These are phyloP conservation scores for Calameuta filiformis DNA, from an alignment of 2,888 invertebrate genomes.

Conservation along the genomic window DNA sequence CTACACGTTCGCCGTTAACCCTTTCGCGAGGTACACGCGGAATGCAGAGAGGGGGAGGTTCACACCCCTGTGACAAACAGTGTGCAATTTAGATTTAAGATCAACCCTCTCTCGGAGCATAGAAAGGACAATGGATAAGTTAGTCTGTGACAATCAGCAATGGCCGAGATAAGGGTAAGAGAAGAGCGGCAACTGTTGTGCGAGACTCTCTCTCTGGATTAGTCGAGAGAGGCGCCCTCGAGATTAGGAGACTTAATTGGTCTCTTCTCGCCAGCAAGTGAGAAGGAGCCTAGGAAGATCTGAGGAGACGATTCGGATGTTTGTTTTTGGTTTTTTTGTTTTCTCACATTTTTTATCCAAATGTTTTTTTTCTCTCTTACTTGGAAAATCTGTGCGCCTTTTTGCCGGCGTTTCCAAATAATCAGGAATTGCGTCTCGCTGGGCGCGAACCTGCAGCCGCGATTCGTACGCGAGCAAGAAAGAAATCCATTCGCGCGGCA, in stretches of 20 bases:
- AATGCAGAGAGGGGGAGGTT: not conserved
- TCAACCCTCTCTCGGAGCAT: constrained; percentile 44
- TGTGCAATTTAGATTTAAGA: constrained; percentile 63
- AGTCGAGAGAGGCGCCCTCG: constrained; percentile 27
- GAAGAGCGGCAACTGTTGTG: constrained; percentile 6
- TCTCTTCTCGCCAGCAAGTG: constrained; percentile 11
- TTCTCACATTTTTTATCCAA: too few species aligned
- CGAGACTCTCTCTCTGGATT: constrained; percentile 27
- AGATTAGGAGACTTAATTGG: constrained; percentile 45
- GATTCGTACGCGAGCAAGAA: constrained; percentile 23
- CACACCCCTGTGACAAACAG: constrained; percentile 52
- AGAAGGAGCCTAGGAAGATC: constrained; percentile 5
- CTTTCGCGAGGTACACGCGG: not conserved
- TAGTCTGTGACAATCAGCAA: constrained; percentile 40
- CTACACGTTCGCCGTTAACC: not conserved
- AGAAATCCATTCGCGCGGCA: constrained; percentile 24
- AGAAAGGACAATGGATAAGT: constrained; percentile 58
- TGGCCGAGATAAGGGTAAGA: constrained; percentile 51
- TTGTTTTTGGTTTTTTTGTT: not conserved
- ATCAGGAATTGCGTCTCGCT: constrained; percentile 1
- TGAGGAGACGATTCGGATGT: not conserved
- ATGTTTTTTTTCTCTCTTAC: not conserved
- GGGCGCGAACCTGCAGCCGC: constrained; percentile 8
- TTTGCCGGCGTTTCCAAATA: constrained; percentile 1
- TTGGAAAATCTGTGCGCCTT: constrained; percentile 29